Evolutionary conservation across 2,888 invertebrate genomes (phyloP), one percentile per base, ranked within the genome.

Genomic region (Polietes domitor): DNA sequence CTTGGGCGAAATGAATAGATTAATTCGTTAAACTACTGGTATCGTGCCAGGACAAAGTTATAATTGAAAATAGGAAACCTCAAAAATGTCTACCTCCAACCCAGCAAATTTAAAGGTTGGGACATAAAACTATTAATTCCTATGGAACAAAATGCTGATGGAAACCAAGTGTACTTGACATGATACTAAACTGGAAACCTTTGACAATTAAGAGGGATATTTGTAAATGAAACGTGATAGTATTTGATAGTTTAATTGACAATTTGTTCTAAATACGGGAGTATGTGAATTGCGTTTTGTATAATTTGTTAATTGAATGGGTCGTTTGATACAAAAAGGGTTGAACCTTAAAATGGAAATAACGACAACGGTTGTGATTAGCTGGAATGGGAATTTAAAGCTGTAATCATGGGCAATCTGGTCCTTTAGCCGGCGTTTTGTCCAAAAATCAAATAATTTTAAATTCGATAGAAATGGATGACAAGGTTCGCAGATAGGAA

Each of bases 31-130:
- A 58, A 19, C 58, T 26, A n/a, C n/a, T n/a, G n/a, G n/a, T n/a
- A 58, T 26, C 15, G 26, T 58, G 9, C 10, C 26, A 26, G 24
- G 24, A 47, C 47, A 12, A 47, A 58, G 6, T 24, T 58, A 58
- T 58, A 58, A 58, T 26, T 58, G 58, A 58, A n/a, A 58, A 58
- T 58, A 15, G 17, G 10, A 58, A 58, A 58, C 58, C 15, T 26
- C 24, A 24, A 58, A 10, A 12, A 58, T 58, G n/a, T n/a, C 47
- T 12, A 15, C 12, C 24, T 24, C 58, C 26, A 2, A 12, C n/a
- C 4, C 15, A 47, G 12, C 47, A 2, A 32, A n/a, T 47, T n/a
- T 47, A n/a, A 2, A 47, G 47, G n/a, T n/a, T n/a, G n/a, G n/a
- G 15, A n/a, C n/a, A 47, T 58, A 26, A 58, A 58, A 58, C 58